Conservation (phyloP, 2,888 invertebrate genomes). For the Lasioglossum zephyrum region DNA sequence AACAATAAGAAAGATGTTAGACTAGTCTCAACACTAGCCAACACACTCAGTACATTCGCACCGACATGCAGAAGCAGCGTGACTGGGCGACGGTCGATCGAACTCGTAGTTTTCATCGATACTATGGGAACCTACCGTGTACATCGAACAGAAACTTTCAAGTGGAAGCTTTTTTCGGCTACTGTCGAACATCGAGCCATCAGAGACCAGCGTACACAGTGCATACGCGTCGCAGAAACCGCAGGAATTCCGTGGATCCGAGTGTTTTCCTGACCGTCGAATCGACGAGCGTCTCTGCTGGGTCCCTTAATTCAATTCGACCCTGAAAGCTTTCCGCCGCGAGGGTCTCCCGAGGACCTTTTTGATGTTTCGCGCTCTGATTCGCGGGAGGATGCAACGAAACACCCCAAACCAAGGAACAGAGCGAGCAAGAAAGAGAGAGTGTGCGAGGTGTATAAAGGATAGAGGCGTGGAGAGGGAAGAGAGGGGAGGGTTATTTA, state of each 20-base stretch:
- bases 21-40: background rate
- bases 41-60: background rate
- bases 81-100: constrained; percentile 19
- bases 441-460: background rate
- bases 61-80: background rate
- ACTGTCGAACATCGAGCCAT: constrained; percentile 25
- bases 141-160: constrained; percentile 45
- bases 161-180: constrained; percentile 17
- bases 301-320: constrained; percentile 12
- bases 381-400: background rate
- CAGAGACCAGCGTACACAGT: constrained; percentile 8
- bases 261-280: constrained; percentile 15
- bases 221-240: background rate
- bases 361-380: background rate
- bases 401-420: background rate
- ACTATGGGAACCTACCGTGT: constrained; percentile 19
- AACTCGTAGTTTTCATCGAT: constrained; percentile 43
- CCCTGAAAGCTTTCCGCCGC: background rate
- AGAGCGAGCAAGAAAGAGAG: background rate
- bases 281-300: background rate
- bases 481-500: constrained; percentile 16
- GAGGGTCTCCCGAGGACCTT: background rate
- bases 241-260: constrained; percentile 1
- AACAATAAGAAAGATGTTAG: too few species aligned
- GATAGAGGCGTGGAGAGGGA: background rate